Base-by-base conservation (phyloP, 1,140 invertebrate genomes). In the Sarcophaga bullata region DNA sequence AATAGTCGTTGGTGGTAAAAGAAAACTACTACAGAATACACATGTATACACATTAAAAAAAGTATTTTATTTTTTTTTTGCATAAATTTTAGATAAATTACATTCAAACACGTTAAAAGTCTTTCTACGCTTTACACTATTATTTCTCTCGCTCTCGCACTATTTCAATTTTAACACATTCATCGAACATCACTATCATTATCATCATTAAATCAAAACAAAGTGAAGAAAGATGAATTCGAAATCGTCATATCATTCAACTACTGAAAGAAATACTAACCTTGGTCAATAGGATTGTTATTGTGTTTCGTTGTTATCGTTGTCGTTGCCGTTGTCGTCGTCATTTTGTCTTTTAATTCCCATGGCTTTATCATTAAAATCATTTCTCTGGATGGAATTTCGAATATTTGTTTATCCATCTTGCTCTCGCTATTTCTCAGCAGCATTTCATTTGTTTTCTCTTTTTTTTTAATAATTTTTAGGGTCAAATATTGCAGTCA, bases 61-160 rank as follows among this genome's bases (percentile, higher is more conserved):
- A 78, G 50, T 78, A 78, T 49, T 78, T 78, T 50, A 78, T 17
- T 50, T 78, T 17, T 50, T 78, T 78, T 78, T 78, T 81, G 80
- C 80, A 83, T 73, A 82, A 68, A 68, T 68, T 68, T 68, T 6
- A 68, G 10, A 19, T 19, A 68, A 68, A 68, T 68, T 25, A 68
- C 6, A 68, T 25, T 25, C 17, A 68, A n/a, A 68, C 62, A 68
- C 62, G 17, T 19, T 17, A 8, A 68, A 17, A 37, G 25, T 4
- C 25, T 37, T 37, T 37, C 25, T 4, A 37, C 25, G 25, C 62
- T 19, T 68, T n/a, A 68, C 9, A 68, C 17, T 37, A 37, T 37
- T 68, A 68, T 68, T 68, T 5, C 62, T 68, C 62, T 52, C 8
- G 8, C 50, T 68, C 62, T 52, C 8, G 1, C 50, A 10, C 50